phyloP scores from a whole-genome alignment of 2,888 invertebrate species.

The Ganaspis brasiliensis region DNA sequence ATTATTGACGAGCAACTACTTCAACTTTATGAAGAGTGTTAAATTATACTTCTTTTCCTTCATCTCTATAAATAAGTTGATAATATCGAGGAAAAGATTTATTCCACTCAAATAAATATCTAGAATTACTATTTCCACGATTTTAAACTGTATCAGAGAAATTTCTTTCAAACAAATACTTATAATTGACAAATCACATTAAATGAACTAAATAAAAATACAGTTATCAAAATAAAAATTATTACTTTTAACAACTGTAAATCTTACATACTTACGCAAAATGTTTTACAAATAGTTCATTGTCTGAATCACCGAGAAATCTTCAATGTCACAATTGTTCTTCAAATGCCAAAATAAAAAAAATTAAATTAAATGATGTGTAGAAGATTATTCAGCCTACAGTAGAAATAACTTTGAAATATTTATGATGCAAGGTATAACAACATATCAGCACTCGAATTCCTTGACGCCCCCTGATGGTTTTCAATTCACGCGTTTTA shows the following conservation, averaged over 20 bases:
- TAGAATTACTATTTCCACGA: too few relatives aligned
- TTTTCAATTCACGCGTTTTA: conserved; percentile 50
- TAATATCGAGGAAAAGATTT: neutral
- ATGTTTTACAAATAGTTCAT: conserved; percentile 19
- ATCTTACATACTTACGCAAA: too few relatives aligned
- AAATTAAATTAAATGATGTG: conserved; percentile 21
- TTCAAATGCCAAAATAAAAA: conserved; percentile 9
- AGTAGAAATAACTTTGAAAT: conserved; percentile 44
- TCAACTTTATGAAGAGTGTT: conserved; percentile 17
- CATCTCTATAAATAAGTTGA: too few relatives aligned
- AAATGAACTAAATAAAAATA: too few relatives aligned
- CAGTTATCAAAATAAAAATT: too few relatives aligned
- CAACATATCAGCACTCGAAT: conserved; percentile 52
- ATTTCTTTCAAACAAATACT: neutral
- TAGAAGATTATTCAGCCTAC: conserved; percentile 50
- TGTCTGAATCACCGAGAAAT: conserved; percentile 15
- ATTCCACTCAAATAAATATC: neutral
- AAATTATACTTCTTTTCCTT: neutral
- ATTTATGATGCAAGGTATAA: conserved; percentile 46
- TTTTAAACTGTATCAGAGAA: too few relatives aligned
- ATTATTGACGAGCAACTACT: conserved; percentile 8
- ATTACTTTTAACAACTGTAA: too few relatives aligned
- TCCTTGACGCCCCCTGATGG: conserved; percentile 55
- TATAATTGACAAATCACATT: neutral
- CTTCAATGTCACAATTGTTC: conserved; percentile 38